Evolutionary conservation across 1,140 invertebrate species (phyloP), one percentile per base, ranked within the genome.

Genomic region (Scaptomyza pallida): DNA sequence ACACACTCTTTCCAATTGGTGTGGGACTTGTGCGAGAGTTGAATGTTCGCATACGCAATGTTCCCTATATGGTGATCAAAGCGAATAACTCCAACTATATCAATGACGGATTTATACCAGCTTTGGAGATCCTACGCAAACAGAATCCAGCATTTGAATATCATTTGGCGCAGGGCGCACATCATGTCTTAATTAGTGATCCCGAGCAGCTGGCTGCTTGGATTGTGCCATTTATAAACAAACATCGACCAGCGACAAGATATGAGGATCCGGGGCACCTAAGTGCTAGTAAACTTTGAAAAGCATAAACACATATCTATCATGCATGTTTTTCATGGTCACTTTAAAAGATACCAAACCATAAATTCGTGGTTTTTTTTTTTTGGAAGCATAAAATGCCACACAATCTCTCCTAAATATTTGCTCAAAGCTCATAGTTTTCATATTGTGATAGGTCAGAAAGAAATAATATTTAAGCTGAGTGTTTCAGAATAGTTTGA

Each of bases 61-160:
- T 56, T 2, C 61, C 61, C 43, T 56, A 56, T 13, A 23, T 64
- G 51, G 41, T 64, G 10, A 55, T 64, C 10, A 55, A 56, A 30
- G 50, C 51, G 1, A 56, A 26, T 12, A 2, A 56, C 2, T 64
- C 43, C 1, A 37, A 56, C 13, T 64, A 13, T n/a, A 37, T 64
- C 2, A 56, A 47, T 17, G 41, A 47, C 1, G 30, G 10, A 0
- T 21, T 16, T 16, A 17, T 56, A 9, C 30, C 43, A 10, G 19
- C 43, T 5, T 9, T 64, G 51, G 13, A 26, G 33, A 44, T 55
- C 3, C 10, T 64, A 15, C 61, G 61, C 40, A 64, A 64, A 47
- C 41, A 47, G 13, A 64, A 64, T 47, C 51, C 61, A 4, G n/a
- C n/a, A 0, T 64, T 64, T 5, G 61, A 64, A 12, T 64, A 55